phyloP scores from a whole-genome alignment of 2,113 vertebrate genomes.

The Erythrocercus mccallii region DNA sequence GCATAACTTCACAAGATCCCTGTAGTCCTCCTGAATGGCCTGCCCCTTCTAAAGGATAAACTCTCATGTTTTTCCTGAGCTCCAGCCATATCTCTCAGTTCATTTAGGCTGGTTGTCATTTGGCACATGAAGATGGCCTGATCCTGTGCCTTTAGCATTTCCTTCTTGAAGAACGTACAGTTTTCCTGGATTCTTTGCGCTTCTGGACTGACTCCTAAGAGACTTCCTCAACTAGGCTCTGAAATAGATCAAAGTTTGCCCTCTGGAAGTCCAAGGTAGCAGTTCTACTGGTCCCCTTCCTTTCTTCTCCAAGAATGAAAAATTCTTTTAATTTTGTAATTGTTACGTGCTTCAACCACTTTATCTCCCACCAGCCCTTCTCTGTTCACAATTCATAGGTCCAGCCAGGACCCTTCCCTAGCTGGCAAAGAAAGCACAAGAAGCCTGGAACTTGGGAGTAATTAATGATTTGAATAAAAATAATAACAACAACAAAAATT shows the following conservation, averaged over 20 bases:
- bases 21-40: not conserved
- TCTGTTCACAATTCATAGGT: not conserved
- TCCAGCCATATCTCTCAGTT: not conserved
- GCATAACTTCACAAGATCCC: not conserved
- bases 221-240: not conserved
- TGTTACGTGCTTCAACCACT: accelerated
- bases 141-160: not conserved
- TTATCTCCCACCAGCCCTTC: not conserved
- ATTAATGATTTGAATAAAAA: constrained; percentile 2
- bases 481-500: constrained; percentile 2
- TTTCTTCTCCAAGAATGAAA: not conserved
- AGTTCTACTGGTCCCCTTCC: not conserved
- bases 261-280: not conserved
- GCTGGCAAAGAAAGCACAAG: not conserved
- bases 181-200: not conserved
- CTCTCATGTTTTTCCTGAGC: not conserved
- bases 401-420: not conserved
- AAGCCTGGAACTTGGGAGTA: not conserved
- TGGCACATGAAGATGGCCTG: not conserved
- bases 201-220: not conserved
- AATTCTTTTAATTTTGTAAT: not conserved
- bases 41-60: not conserved
- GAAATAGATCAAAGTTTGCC: not conserved
- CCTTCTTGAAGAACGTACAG: not conserved
- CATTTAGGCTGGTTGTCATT: not conserved